These are phyloP conservation scores for Chloropsis cyanopogon DNA, from an alignment of 2,113 vertebrate species.

Conservation along the genomic window DNA sequence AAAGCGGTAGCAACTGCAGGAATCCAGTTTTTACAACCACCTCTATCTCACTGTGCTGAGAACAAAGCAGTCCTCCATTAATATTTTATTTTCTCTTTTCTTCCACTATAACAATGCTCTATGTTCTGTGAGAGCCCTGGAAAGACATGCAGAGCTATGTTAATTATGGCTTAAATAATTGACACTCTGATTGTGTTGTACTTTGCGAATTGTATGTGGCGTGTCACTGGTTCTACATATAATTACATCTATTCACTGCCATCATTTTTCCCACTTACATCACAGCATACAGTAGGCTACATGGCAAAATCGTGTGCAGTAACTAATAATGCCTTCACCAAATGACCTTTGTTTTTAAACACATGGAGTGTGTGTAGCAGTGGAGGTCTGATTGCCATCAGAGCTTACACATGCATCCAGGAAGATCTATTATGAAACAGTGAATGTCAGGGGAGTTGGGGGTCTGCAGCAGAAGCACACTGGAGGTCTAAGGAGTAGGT, in stretches of 20 bases:
- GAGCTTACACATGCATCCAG: conserved; percentile 12
- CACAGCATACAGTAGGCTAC: conserved; percentile 8
- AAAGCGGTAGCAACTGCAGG: conserved; percentile 87
- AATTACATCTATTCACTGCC: conserved; percentile 66
- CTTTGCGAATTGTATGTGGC: conserved; percentile 64
- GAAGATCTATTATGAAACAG: conserved; percentile 47
- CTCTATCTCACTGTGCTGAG: conserved; percentile 79
- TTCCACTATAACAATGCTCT: conserved; percentile 88
- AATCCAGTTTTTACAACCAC: conserved; percentile 81
- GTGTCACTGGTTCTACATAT: conserved; percentile 51
- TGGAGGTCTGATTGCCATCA: not conserved
- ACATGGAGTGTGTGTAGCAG: not conserved
- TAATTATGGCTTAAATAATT: conserved; percentile 85
- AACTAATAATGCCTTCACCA: conserved; percentile 24
- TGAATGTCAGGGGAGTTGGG: conserved; percentile 15
- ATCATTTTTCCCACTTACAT: conserved; percentile 48
- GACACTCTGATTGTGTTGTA: conserved; percentile 74
- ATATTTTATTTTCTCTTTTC: conserved; percentile 96
- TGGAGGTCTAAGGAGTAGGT: not conserved
- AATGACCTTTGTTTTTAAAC: conserved; percentile 55
- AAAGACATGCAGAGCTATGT: conserved; percentile 85
- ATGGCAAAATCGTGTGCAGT: not conserved
- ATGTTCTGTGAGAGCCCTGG: conserved; percentile 75
- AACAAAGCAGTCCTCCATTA: conserved; percentile 92
- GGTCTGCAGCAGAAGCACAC: conserved; percentile 23